Conservation (phyloP, 1,140 invertebrate genomes). For the Scylla paramamosain region DNA sequence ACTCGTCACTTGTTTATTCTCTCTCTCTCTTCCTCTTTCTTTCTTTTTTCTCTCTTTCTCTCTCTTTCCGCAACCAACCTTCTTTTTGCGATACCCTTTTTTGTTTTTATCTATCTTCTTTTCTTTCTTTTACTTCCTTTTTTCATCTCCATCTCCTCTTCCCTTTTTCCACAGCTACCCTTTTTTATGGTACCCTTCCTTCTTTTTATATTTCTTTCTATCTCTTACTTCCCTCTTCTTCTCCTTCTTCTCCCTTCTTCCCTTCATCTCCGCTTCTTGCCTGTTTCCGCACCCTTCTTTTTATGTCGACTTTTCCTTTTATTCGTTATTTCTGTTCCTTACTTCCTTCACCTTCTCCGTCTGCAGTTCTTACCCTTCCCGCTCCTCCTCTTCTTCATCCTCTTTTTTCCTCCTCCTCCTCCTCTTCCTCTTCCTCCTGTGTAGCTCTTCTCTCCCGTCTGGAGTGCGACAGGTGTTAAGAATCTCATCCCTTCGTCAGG, state of each 20-base stretch:
- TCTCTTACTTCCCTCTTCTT: neutral
- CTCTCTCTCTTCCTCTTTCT: constrained; percentile 34
- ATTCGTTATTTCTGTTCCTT: neutral
- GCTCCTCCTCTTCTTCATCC: no score
- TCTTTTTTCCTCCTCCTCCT: no score
- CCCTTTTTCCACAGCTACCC: neutral
- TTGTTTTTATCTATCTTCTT: neutral
- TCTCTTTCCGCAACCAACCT: neutral
- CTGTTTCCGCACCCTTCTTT: no score
- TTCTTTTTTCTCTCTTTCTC: constrained; percentile 26
- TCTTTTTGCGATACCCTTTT: neutral
- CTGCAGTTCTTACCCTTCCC: no score
- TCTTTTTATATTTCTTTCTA: neutral
- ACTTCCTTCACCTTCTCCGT: neutral
- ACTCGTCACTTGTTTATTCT: neutral
- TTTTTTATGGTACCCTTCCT: neutral
- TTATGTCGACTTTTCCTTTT: neutral
- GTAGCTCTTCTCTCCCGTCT: no score
- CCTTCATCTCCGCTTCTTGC: no score
- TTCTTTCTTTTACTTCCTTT: neutral
- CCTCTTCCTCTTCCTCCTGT: no score
- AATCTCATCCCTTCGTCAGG: no score
- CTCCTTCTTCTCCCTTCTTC: neutral
- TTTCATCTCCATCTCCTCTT: neutral
- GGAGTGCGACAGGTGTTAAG: no score